Conservation (phyloP, 2,113 vertebrate genomes). For the Otolemur garnettii region DNA sequence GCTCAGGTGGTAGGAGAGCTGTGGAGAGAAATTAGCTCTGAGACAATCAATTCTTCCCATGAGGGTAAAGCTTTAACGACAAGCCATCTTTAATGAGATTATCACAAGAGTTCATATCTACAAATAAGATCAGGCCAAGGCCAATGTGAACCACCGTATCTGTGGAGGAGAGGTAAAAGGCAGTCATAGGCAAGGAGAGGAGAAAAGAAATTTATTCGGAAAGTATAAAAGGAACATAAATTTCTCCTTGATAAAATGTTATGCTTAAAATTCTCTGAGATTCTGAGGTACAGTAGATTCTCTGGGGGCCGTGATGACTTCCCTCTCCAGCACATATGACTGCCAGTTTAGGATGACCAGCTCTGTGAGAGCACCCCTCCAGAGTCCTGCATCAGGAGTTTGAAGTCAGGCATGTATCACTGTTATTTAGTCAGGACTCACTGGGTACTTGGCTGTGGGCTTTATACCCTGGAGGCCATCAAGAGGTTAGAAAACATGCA, state of each 20-base stretch:
- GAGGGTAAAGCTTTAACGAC: constrained; percentile 71
- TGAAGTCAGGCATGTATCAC: background rate
- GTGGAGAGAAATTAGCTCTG: constrained; percentile 24
- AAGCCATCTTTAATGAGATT: constrained; percentile 73
- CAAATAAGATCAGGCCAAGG: constrained; percentile 67
- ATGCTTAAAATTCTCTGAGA: constrained; percentile 53
- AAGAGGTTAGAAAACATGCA: constrained; percentile 4
- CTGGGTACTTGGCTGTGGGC: background rate
- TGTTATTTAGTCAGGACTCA: background rate
- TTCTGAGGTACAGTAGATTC: constrained; percentile 10
- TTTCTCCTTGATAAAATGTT: constrained; percentile 19
- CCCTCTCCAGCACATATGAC: background rate
- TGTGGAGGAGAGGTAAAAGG: constrained; percentile 36
- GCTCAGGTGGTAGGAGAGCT: constrained; percentile 26
- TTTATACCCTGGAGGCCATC: background rate
- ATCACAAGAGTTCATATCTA: constrained; percentile 57
- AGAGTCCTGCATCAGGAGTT: background rate
- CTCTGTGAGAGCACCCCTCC: background rate
- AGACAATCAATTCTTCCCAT: constrained; percentile 74
- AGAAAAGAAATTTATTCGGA: constrained; percentile 41
- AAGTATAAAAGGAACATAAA: constrained; percentile 49
- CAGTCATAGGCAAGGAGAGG: background rate
- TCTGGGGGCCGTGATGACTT: background rate
- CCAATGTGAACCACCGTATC: constrained; percentile 27
- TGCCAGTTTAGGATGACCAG: background rate